These are phyloP conservation scores for Schizopygopsis malacanthus DNA, from an alignment of 2,797 vertebrate species.

Conservation along the genomic window DNA sequence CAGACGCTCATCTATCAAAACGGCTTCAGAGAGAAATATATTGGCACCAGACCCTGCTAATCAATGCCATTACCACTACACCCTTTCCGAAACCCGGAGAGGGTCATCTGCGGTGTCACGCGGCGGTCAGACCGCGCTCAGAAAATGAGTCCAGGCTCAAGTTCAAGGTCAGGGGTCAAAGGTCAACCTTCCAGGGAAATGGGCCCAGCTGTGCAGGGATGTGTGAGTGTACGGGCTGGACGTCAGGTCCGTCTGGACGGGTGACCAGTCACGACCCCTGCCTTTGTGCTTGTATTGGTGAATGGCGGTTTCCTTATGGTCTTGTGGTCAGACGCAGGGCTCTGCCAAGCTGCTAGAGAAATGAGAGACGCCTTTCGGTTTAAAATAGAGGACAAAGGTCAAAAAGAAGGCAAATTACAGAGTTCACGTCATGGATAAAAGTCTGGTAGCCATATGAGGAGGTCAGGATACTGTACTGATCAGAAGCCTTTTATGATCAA, in stretches of 20 bases:
- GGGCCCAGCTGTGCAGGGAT: slow-evolving; percentile 75
- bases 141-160: slow-evolving; percentile 62
- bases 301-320: slow-evolving; percentile 65
- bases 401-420: slow-evolving; percentile 56
- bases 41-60: slow-evolving; percentile 57
- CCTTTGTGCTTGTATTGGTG: slow-evolving; percentile 71
- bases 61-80: slow-evolving; percentile 78
- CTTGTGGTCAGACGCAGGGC: slow-evolving; percentile 65
- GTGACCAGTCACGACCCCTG: slow-evolving; percentile 67
- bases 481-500: slow-evolving; percentile 49
- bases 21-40: slow-evolving; percentile 46
- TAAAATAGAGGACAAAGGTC: slow-evolving; percentile 56
- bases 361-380: slow-evolving; percentile 67
- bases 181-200: slow-evolving; percentile 76
- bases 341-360: slow-evolving; percentile 61
- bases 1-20: slow-evolving; percentile 59
- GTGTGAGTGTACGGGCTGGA: slow-evolving; percentile 70
- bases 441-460: slow-evolving; percentile 26
- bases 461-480: slow-evolving; percentile 37
- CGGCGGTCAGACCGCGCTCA: slow-evolving; percentile 53
- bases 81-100: slow-evolving; percentile 52
- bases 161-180: slow-evolving; percentile 69
- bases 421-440: slow-evolving; percentile 32
- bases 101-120: slow-evolving; percentile 56
- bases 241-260: slow-evolving; percentile 71